Evolutionary conservation across 2,888 invertebrate genomes (phyloP).

Genomic region (Papilio gigon): DNA sequence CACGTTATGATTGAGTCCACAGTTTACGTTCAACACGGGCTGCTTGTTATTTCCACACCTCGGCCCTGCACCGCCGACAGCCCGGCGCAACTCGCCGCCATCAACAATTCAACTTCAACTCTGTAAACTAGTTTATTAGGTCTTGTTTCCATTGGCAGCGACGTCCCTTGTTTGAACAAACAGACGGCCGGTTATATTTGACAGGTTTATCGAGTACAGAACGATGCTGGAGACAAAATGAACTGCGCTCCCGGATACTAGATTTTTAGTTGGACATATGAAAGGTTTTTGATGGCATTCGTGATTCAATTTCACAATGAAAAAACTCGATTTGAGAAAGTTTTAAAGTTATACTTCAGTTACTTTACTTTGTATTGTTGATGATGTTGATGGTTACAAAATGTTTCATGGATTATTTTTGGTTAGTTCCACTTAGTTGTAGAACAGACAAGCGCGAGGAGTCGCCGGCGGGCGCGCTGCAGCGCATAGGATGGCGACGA

Average conservation of each 20-base stretch:
- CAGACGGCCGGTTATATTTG: conserved; percentile 54
- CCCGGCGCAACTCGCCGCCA: conserved; percentile 41
- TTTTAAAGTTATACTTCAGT: too few relatives aligned
- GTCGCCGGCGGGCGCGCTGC: too few relatives aligned
- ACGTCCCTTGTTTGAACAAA: conserved; percentile 50
- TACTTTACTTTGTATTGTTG: neutral
- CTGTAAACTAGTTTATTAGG: accelerated
- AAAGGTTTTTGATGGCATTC: conserved; percentile 23
- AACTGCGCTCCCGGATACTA: conserved; percentile 34
- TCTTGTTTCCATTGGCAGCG: conserved; percentile 37
- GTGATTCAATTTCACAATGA: neutral
- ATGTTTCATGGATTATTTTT: too few relatives aligned
- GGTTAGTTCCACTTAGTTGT: too few relatives aligned
- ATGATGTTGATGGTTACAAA: too few relatives aligned
- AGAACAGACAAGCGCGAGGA: too few relatives aligned
- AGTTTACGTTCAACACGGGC: conserved; percentile 61
- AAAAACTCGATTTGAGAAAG: neutral
- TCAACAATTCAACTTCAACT: conserved; percentile 41
- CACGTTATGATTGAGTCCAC: conserved; percentile 62
- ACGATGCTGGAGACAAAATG: conserved; percentile 45
- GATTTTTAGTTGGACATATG: conserved; percentile 21
- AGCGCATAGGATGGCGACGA: conserved; percentile 5
- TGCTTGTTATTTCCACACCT: conserved; percentile 65
- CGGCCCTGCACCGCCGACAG: conserved; percentile 46
- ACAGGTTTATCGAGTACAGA: conserved; percentile 59